Percentiles rank a stretch among this genome's conserved stretches.
These are phyloP conservation scores for Sinocyclocheilus grahami DNA, from an alignment of 2,113 vertebrate genomes.

Conservation along the genomic window DNA sequence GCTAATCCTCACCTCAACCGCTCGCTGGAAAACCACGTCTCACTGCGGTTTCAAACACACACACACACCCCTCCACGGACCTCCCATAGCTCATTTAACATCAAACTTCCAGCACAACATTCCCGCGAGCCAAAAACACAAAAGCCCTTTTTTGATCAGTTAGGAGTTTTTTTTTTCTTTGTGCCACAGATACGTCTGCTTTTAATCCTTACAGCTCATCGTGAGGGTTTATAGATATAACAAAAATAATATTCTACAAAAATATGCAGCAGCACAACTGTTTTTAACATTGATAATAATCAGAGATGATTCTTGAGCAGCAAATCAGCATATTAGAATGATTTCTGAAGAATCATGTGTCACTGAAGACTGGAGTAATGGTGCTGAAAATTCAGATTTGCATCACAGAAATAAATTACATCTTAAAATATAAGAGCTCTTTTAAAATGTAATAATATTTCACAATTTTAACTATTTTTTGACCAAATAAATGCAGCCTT, in stretches of 20 bases:
- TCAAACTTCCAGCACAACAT: constrained; percentile 58
- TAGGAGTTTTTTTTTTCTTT: constrained; percentile 60
- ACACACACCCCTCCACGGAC: constrained; percentile 59
- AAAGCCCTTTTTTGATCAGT: constrained; percentile 70
- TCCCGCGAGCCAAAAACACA: constrained; percentile 1
- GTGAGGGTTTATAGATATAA: no score
- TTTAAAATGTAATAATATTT: background rate
- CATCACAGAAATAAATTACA: no score
- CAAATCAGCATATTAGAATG: background rate
- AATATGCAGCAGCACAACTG: background rate
- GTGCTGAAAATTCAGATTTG: background rate
- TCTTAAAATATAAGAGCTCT: background rate
- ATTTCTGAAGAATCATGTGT: background rate
- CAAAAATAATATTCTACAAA: background rate
- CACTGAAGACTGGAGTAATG: background rate
- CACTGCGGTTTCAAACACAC: constrained; percentile 69
- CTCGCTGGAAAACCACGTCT: constrained; percentile 78
- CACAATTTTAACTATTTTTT: no score
- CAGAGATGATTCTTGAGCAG: background rate
- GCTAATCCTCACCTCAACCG: constrained; percentile 77
- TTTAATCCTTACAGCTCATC: background rate
- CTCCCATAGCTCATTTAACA: constrained; percentile 79
- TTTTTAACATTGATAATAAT: background rate
- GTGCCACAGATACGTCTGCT: constrained; percentile 63
- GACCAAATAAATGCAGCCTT: no score